Evolutionary conservation across 1,140 invertebrate genomes (phyloP), one percentile per base, ranked within the genome.

Genomic region (Penaeus chinensis): DNA sequence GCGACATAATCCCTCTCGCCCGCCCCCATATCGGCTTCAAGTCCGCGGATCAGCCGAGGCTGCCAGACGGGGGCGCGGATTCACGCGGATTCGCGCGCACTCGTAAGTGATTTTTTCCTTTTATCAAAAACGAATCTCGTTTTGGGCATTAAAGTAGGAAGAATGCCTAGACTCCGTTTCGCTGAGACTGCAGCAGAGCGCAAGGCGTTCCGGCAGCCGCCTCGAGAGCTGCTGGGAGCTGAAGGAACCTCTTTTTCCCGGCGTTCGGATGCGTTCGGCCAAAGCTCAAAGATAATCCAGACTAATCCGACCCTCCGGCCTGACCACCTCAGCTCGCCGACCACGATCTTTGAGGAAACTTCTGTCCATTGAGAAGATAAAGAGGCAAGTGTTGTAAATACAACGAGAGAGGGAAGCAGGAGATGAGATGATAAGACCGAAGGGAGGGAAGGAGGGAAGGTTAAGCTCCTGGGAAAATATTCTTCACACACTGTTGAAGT

Each of bases 371-470:
- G 82, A 84, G 82, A 61, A 84, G 82, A 84, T 84, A 84, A 84
- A 84, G 82, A 84, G 82, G 82, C 69, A 84, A 84, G 82, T 76
- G 82, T 84, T 76, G 82, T 84, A 76, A 84, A 84, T 84, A 84
- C 60, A 84, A 71, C 24, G n/a, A 74, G 54, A 69, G 82, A 84
- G 82, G 82, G 82, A 84, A 76, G 69, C 32, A 16, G 69, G 69
- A 76, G 82, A 84, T 84, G 69, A 62, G 47, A 54, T 54, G 54
- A 54, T 54, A 54, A 54, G 54, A 54, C 54, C 54, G 10, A 27
- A n/a, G 66, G 65, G n/a, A 20, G 82, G 11, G 69, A 27, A 32
- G 24, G 78, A 24, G 69, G n/a, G 69, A 22, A n/a, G 13, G 19
- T 71, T 74, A 74, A 76, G 60, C 47, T 84, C 42, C 47, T 84